Evolutionary conservation across 1,140 invertebrate genomes (phyloP).

Genomic region (Drosophila suzukii): DNA sequence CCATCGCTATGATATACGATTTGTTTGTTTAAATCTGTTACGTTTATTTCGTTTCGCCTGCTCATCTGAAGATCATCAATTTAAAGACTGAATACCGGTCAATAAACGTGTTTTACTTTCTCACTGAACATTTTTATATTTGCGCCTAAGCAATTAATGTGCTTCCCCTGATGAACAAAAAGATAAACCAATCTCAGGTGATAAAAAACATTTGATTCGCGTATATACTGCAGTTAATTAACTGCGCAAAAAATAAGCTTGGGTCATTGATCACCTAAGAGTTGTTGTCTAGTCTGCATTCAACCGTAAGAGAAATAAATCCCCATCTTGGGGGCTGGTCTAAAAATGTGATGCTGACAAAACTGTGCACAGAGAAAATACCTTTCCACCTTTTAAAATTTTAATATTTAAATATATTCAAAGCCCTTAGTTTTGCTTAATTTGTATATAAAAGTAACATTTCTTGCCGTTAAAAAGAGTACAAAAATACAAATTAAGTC

Average conservation of each 20-base stretch:
- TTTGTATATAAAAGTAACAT: too few relatives aligned
- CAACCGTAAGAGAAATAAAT: slow-evolving; percentile 6
- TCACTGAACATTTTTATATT: slow-evolving; percentile 5
- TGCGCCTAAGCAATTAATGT: slow-evolving; percentile 9
- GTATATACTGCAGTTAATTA: slow-evolving; percentile 3
- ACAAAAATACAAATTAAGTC: too few relatives aligned
- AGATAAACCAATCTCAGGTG: neutral
- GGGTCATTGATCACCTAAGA: slow-evolving; percentile 55
- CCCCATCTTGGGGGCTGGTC: slow-evolving; percentile 32
- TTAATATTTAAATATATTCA: neutral
- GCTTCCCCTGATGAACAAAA: slow-evolving; percentile 13
- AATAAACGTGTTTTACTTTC: slow-evolving; percentile 35
- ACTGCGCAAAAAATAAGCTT: slow-evolving; percentile 47
- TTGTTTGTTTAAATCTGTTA: slow-evolving; percentile 19
- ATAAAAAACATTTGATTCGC: slow-evolving; percentile 8
- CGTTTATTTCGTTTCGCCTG: slow-evolving; percentile 3
- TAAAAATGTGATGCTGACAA: too few relatives aligned
- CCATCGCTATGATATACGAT: slow-evolving; percentile 7
- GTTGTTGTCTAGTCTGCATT: slow-evolving; percentile 20
- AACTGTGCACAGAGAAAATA: neutral
- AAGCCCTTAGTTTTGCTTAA: too few relatives aligned
- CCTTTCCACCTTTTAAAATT: neutral
- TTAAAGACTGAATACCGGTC: slow-evolving; percentile 6
- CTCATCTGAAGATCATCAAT: neutral
- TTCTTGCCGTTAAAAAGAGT: too few relatives aligned